Conservation (phyloP, 1,140 invertebrate species). For the Chymomyza costata region DNA sequence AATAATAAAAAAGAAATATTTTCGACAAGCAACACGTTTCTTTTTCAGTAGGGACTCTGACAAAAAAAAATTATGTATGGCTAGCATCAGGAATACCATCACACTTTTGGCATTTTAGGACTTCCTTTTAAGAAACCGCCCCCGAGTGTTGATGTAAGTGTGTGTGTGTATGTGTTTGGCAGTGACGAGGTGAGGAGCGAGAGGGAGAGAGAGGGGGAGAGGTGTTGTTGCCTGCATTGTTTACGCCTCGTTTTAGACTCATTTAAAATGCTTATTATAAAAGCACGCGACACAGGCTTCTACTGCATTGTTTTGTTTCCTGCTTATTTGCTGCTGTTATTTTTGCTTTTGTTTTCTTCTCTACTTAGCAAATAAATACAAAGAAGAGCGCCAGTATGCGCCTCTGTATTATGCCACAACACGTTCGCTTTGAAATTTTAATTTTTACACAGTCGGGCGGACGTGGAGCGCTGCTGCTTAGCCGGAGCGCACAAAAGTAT, state of each 20-base stretch:
- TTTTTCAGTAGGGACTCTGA: too few species aligned
- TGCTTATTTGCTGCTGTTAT: slow-evolving; percentile 51
- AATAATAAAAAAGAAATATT: too few species aligned
- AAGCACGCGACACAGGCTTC: slow-evolving; percentile 12
- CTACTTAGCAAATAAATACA: slow-evolving; percentile 45
- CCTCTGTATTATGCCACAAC: slow-evolving; percentile 46
- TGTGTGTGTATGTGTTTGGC: slow-evolving; percentile 29
- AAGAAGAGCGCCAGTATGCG: too few species aligned
- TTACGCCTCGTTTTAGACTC: slow-evolving; percentile 32
- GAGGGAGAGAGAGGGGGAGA: too few species aligned
- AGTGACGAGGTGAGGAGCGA: too few species aligned
- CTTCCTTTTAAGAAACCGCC: slow-evolving; percentile 2
- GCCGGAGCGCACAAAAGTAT: slow-evolving; percentile 55
- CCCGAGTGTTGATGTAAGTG: too few species aligned
- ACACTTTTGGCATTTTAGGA: slow-evolving; percentile 4
- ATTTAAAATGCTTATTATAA: slow-evolving; percentile 57
- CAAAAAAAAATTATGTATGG: too few species aligned
- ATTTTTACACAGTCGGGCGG: slow-evolving; percentile 56
- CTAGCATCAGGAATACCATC: neutral
- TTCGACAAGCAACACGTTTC: too few species aligned
- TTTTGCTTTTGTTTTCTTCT: slow-evolving; percentile 43
- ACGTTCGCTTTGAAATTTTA: slow-evolving; percentile 65
- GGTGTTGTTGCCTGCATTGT: too few species aligned
- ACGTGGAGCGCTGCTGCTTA: too few species aligned
- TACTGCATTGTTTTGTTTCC: slow-evolving; percentile 22